Percentiles rank a stretch among this genome's conserved stretches.
These are phyloP conservation scores for Sorex araneus DNA, from an alignment of 2,113 vertebrate genomes.

Conservation along the genomic window DNA sequence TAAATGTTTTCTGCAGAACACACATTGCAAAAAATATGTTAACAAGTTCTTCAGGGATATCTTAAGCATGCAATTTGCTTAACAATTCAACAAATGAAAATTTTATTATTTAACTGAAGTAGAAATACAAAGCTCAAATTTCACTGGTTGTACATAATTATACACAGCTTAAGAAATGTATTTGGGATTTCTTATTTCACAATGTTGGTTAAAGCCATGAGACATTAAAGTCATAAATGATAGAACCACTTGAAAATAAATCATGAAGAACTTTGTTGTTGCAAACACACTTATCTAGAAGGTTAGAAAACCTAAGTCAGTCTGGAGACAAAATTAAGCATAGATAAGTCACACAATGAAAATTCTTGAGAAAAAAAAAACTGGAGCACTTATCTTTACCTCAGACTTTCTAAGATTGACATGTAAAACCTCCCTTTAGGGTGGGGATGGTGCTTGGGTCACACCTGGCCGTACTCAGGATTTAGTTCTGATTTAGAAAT, in stretches of 20 bases:
- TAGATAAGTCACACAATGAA: background rate
- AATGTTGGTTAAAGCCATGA: slow-evolving; percentile 11
- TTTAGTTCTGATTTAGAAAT: too few species aligned
- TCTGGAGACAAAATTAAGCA: slow-evolving; percentile 23
- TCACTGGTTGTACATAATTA: slow-evolving; percentile 52
- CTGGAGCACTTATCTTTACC: background rate
- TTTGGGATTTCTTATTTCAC: slow-evolving; percentile 61
- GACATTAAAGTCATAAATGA: slow-evolving; percentile 19
- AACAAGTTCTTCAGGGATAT: slow-evolving; percentile 69
- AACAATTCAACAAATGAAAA: slow-evolving; percentile 58
- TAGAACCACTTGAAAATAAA: slow-evolving; percentile 42
- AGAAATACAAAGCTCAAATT: slow-evolving; percentile 55
- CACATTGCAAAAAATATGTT: slow-evolving; percentile 64
- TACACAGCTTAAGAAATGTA: slow-evolving; percentile 59
- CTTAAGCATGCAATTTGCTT: slow-evolving; percentile 66
- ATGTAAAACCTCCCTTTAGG: background rate
- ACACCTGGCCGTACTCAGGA: too few species aligned
- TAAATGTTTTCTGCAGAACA: slow-evolving; percentile 56
- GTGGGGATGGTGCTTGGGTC: too few species aligned
- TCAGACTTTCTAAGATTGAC: slow-evolving; percentile 30
- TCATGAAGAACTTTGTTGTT: background rate
- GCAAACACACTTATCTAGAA: background rate
- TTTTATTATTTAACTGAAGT: slow-evolving; percentile 68
- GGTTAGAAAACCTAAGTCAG: background rate
- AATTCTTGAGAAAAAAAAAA: background rate